phyloP scores from a whole-genome alignment of 2,797 vertebrate genomes.

The Anas bernieri region DNA sequence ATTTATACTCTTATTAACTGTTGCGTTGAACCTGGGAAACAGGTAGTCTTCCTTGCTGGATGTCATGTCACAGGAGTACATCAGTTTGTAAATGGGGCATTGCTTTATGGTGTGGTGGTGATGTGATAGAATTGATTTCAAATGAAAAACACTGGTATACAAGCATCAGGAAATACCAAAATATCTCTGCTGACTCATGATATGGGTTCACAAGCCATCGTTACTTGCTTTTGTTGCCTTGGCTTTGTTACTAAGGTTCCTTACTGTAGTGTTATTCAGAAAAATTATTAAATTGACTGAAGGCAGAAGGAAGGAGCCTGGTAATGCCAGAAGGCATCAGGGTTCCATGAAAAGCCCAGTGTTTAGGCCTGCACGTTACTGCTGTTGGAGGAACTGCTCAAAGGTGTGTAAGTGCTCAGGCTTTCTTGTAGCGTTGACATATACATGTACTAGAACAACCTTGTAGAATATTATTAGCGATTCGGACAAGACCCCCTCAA shows the following conservation, averaged over 20 bases:
- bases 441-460: not conserved
- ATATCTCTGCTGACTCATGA: not conserved
- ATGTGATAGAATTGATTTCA: not conserved
- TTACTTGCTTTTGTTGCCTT: not conserved
- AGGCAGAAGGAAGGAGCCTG: not conserved
- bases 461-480: not conserved
- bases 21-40: slow-evolving; percentile 6
- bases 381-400: not conserved
- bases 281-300: not conserved
- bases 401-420: not conserved
- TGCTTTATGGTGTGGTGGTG: not conserved
- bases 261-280: not conserved
- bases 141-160: not conserved
- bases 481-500: not conserved
- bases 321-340: not conserved
- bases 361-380: not conserved
- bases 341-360: not conserved
- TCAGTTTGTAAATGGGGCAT: not conserved
- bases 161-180: not conserved
- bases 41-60: not conserved
- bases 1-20: slow-evolving; percentile 30
- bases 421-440: not conserved
- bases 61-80: not conserved
- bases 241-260: not conserved
- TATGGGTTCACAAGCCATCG: not conserved